A percentile compares a stretch with the other conserved stretches of the same genome.
Conservation (phyloP, 2,113 vertebrate genomes). For the Eira barbara region DNA sequence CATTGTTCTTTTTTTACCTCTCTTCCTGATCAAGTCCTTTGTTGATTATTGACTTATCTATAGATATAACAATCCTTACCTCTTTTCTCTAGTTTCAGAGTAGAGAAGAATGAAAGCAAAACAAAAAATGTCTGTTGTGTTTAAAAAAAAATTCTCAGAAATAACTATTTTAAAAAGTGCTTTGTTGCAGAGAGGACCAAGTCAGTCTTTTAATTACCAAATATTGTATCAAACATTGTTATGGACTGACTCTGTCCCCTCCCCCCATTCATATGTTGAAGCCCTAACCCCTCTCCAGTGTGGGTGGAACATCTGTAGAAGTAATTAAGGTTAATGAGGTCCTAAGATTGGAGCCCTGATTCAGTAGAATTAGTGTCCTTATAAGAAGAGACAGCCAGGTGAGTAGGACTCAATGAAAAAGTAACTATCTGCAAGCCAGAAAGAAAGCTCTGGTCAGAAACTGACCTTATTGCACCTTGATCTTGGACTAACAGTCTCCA, state of each 20-base stretch:
- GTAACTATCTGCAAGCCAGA: neutral
- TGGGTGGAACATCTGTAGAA: neutral
- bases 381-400: neutral
- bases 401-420: neutral
- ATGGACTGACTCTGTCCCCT: neutral
- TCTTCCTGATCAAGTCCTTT: neutral
- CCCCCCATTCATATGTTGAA: neutral
- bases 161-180: neutral
- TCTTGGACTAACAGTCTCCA: neutral
- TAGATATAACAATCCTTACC: neutral
- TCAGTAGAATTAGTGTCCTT: neutral
- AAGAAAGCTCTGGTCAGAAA: neutral
- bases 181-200: neutral
- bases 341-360: neutral
- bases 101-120: constrained; percentile 19
- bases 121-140: neutral
- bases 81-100: constrained; percentile 8
- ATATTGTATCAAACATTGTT: neutral
- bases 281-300: neutral
- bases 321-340: neutral
- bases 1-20: neutral
- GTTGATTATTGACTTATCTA: neutral
- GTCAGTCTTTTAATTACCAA: neutral
- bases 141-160: neutral
- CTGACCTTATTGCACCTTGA: neutral